Evolutionary conservation across 2,797 vertebrate species (phyloP).

Genomic region (Bovichtus diacanthus): DNA sequence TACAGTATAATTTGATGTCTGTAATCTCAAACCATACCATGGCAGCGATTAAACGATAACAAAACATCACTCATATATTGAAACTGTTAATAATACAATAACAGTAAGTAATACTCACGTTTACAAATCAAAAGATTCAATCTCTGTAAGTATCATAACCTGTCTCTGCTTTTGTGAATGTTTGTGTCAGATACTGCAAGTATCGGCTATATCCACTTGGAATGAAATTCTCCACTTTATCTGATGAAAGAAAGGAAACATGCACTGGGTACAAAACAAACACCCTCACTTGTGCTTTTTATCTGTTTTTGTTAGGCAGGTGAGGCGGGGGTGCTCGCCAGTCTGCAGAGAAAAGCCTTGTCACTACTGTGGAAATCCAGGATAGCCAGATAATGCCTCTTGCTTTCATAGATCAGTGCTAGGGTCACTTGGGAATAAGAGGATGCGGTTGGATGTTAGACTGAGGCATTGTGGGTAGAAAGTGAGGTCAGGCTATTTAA

Average conservation of each 20-base stretch:
- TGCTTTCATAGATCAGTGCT: slow-evolving; percentile 60
- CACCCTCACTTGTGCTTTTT: slow-evolving; percentile 21
- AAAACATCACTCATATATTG: background rate
- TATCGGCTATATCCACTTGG: background rate
- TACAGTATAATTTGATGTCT: background rate
- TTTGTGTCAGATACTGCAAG: slow-evolving; percentile 2
- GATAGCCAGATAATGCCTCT: slow-evolving; percentile 62
- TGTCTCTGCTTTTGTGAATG: background rate
- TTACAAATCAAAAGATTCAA: background rate
- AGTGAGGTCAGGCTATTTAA: slow-evolving; percentile 67
- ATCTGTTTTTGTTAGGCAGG: slow-evolving; percentile 29
- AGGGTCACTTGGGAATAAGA: slow-evolving; percentile 62
- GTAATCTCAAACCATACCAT: slow-evolving; percentile 1
- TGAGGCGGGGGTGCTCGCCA: background rate
- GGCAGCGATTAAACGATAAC: background rate
- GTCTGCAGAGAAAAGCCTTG: slow-evolving; percentile 47
- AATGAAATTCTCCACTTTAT: slow-evolving; percentile 13
- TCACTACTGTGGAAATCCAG: slow-evolving; percentile 53
- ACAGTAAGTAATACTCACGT: background rate
- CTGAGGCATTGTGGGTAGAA: slow-evolving; percentile 59
- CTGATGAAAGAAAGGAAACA: slow-evolving; percentile 23
- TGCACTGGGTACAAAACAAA: slow-evolving; percentile 21
- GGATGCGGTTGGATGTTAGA: slow-evolving; percentile 56
- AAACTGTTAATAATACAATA: background rate
- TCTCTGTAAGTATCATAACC: background rate